Percentiles rank a stretch among this genome's conserved stretches.
phyloP scores from a whole-genome alignment of 2,113 vertebrate genomes.

The Coracopsis vasa region DNA sequence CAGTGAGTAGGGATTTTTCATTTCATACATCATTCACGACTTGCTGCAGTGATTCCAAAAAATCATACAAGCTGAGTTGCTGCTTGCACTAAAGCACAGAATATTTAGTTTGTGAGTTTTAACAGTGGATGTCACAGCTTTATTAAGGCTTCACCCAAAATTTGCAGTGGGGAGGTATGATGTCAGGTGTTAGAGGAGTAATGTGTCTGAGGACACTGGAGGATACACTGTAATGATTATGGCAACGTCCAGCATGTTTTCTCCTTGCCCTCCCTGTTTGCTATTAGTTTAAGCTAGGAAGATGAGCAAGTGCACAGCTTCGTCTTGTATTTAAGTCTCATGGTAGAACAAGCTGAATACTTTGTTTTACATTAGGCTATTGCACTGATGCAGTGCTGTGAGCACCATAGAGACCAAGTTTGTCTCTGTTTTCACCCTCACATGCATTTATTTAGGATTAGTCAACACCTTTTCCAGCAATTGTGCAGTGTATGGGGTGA shows the following conservation, averaged over 20 bases:
- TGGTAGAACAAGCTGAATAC: background rate
- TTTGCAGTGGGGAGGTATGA: background rate
- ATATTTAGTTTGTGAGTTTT: conserved; percentile 9
- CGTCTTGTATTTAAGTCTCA: background rate
- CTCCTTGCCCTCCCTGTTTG: background rate
- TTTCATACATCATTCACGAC: conserved; percentile 62
- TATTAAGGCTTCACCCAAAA: background rate
- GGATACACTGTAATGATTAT: background rate
- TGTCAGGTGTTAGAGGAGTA: background rate
- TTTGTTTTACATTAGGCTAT: background rate
- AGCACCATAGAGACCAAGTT: background rate
- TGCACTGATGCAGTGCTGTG: background rate
- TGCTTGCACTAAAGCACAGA: conserved; percentile 5
- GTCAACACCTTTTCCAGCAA: background rate
- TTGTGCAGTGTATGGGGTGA: background rate
- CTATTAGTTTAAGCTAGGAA: background rate
- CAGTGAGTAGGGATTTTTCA: conserved; percentile 59
- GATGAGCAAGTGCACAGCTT: background rate
- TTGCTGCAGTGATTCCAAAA: conserved; percentile 49
- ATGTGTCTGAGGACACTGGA: background rate
- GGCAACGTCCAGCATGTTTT: background rate
- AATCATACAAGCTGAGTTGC: background rate
- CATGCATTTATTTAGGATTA: background rate
- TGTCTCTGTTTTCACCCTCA: background rate
- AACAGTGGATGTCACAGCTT: background rate